Conservation (phyloP, 2,797 vertebrate genomes). For the Nannoperca obscura region DNA sequence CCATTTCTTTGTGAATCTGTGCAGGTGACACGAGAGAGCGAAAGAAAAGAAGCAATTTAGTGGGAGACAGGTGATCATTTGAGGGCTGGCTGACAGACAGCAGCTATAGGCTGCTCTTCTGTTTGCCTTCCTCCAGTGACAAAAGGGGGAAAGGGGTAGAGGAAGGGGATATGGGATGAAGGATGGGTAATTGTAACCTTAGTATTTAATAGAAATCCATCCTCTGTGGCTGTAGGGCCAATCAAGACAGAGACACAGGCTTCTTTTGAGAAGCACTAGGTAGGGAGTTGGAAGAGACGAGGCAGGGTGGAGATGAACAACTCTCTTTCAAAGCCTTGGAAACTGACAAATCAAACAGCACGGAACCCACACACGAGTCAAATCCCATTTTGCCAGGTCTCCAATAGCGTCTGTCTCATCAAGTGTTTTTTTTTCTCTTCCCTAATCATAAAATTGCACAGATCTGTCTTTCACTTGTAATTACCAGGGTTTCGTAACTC, state of each 20-base stretch:
- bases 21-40: constrained; percentile 75
- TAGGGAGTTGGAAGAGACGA: constrained; percentile 46
- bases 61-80: constrained; percentile 85
- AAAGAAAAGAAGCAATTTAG: constrained; percentile 81
- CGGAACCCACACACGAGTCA: constrained; percentile 57
- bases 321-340: constrained; percentile 57
- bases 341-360: constrained; percentile 62
- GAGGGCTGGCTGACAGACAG: constrained; percentile 81
- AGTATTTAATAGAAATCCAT: constrained; percentile 73
- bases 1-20: constrained; percentile 72
- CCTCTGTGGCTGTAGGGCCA: constrained; percentile 54
- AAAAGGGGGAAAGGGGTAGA: constrained; percentile 51
- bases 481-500: constrained; percentile 41
- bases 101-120: constrained; percentile 65
- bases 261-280: constrained; percentile 41
- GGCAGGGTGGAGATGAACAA: constrained; percentile 54
- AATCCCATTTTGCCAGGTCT: constrained; percentile 64
- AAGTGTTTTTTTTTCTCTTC: constrained; percentile 22
- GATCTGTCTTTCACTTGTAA: constrained; percentile 50
- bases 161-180: constrained; percentile 54
- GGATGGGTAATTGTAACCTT: constrained; percentile 77
- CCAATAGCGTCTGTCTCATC: constrained; percentile 47
- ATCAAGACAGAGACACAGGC: constrained; percentile 59
- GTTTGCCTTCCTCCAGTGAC: constrained; percentile 71
- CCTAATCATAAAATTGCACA: constrained; percentile 50